A percentile compares a stretch with the other conserved stretches of the same genome.
Evolutionary conservation across 2,888 invertebrate species (phyloP).

Genomic region (Drosophila histrio): DNA sequence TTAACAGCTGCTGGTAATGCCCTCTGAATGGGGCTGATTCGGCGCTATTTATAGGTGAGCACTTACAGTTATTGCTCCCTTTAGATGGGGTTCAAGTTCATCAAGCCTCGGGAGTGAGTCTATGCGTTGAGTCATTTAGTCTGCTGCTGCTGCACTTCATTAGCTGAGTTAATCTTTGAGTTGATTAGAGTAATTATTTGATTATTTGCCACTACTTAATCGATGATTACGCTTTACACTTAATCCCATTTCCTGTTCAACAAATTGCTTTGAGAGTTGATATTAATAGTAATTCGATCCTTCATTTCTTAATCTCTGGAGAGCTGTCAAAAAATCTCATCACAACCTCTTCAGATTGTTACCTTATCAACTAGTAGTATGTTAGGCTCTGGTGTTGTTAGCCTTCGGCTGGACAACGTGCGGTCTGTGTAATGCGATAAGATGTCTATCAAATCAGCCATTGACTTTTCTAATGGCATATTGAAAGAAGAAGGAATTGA

Average conservation of each 20-base stretch:
- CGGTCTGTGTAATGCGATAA: not conserved
- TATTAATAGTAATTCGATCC: not conserved
- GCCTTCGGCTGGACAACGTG: not conserved
- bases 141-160: constrained; percentile 26
- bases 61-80: constrained; percentile 33
- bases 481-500: not conserved
- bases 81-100: constrained; percentile 39
- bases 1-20: constrained; percentile 40
- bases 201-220: constrained; percentile 19
- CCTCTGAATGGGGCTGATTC: constrained; percentile 12
- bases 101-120: not conserved
- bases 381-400: not conserved
- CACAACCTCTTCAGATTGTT: constrained; percentile 9
- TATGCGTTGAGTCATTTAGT: constrained; percentile 7
- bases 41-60: constrained; percentile 31
- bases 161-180: constrained; percentile 13
- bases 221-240: constrained; percentile 26
- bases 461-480: not conserved
- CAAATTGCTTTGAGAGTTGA: not conserved
- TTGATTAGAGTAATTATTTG: constrained; percentile 43
- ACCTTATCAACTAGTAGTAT: not conserved
- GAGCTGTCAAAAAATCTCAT: constrained; percentile 1
- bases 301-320: not conserved
- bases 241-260: constrained; percentile 6
- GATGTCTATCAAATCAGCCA: not conserved